Evolutionary conservation across 2,888 invertebrate genomes (phyloP), one percentile per base, ranked within the genome.

Genomic region (Drosophila affinis): DNA sequence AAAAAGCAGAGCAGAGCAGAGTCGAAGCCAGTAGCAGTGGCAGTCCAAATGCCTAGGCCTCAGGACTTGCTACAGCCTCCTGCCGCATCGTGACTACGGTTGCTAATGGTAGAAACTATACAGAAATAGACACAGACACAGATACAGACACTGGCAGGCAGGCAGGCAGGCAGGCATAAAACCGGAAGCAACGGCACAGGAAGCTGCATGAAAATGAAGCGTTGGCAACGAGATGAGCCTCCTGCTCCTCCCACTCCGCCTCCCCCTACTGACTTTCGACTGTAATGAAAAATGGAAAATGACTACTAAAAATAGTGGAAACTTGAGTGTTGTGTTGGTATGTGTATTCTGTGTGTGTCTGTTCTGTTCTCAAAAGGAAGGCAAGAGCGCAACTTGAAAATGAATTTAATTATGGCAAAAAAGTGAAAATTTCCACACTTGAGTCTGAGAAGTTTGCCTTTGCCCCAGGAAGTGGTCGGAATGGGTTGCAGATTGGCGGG

Each of bases 381-480:
- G 67, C 65, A 69, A 74, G 71, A 74, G 71, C 39, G 39, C 65
- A 81, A 84, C 81, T 77, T 77, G 62, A 82, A 88, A 80, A 90
- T 81, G 79, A 88, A 88, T 90, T 89, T 89, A 89, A 90, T 90
- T 90, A 90, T 82, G 81, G 76, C 76, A 81, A 81, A 88, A 89
- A 89, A 89, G 89, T 89, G 89, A 88, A 89, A 90, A 86, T 87
- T 85, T 85, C 80, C 79, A 90, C 88, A 89, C 91, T 89, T 81
- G 75, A 82, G 79, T 87, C 87, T 79, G 78, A 56, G 72, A 89
- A 88, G 78, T 90, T 89, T 88, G 46, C 77, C 74, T 68, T 70
- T 72, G 53, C 70, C 39, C 57, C 44, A 58, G 59, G 29, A 39
- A 27, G 39, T 29, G 67, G 59, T 57, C 52, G 39, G 49, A 39